Percentiles rank a stretch among this genome's conserved stretches.
Conservation (phyloP, 2,888 invertebrate genomes). For the Macropis europaea region DNA sequence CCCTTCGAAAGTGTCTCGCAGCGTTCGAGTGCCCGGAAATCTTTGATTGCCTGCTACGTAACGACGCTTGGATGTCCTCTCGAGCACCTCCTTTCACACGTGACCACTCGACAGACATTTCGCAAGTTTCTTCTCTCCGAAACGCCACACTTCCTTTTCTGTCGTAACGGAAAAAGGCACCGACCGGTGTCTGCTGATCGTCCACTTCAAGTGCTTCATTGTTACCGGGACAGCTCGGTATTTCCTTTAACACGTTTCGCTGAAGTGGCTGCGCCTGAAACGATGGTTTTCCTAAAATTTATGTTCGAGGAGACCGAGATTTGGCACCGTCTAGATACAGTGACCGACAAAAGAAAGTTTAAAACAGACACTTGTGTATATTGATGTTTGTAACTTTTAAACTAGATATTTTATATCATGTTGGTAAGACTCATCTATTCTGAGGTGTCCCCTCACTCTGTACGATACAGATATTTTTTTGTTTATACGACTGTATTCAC, state of each 20-base stretch:
- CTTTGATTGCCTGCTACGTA: conserved; percentile 61
- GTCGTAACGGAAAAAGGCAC: conserved; percentile 19
- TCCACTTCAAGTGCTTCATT: conserved; percentile 46
- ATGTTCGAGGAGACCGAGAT: no score
- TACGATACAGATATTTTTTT: no score
- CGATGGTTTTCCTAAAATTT: no score
- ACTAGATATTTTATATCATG: no score
- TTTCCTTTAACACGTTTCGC: conserved; percentile 37
- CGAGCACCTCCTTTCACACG: conserved; percentile 44
- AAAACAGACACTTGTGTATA: no score
- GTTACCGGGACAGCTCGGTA: conserved; percentile 11
- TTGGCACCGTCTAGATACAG: no score
- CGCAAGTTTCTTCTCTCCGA: conserved; percentile 53
- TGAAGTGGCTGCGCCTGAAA: background rate
- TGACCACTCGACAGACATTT: conserved; percentile 63
- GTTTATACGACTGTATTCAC: no score
- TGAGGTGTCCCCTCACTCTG: no score
- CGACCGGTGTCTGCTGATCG: conserved; percentile 44
- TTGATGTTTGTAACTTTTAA: no score
- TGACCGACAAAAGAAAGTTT: no score
- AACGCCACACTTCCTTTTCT: conserved; percentile 45
- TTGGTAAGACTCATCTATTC: no score
- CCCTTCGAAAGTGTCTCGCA: conserved; percentile 11
- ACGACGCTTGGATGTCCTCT: conserved; percentile 40
- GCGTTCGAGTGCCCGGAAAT: conserved; percentile 68